Conservation (phyloP, 2,888 invertebrate genomes). For the Orthosia incerta region DNA sequence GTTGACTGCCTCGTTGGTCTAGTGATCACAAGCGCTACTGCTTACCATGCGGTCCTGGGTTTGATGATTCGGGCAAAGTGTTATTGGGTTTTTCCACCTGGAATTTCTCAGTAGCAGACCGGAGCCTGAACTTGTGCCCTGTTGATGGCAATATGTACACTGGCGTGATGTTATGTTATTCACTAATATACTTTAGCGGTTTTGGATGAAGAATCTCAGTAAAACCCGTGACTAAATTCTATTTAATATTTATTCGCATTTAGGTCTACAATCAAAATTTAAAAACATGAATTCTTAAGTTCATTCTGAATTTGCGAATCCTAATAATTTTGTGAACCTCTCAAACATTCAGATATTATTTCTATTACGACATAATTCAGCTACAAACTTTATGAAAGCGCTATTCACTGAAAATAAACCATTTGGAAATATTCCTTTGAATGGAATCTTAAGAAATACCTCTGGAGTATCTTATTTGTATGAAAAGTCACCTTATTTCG, state of each 20-base stretch:
- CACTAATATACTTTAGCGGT: not conserved
- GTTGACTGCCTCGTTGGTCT: too few species aligned
- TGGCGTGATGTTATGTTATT: too few species aligned
- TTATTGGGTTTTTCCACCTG: too few species aligned
- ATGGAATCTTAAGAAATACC: constrained; percentile 32
- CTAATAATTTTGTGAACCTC: constrained; percentile 13
- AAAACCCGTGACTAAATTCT: not conserved
- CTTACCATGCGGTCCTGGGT: too few species aligned
- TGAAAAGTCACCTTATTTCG: constrained; percentile 23
- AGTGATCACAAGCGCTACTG: too few species aligned
- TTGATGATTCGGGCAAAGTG: too few species aligned
- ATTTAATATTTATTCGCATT: too few species aligned
- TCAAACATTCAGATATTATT: constrained; percentile 31
- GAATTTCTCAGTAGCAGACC: too few species aligned
- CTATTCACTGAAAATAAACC: constrained; percentile 44
- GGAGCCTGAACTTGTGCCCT: too few species aligned
- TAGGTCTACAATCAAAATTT: not conserved
- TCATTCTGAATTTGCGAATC: not conserved
- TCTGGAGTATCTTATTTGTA: constrained; percentile 27
- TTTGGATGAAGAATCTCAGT: not conserved
- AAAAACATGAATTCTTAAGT: not conserved
- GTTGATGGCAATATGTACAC: too few species aligned
- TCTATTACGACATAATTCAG: constrained; percentile 24
- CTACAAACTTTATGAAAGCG: constrained; percentile 43
- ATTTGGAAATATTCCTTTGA: constrained; percentile 43